Base-by-base conservation (phyloP, 1,140 invertebrate genomes). In the Himalopsyche phryganea region DNA sequence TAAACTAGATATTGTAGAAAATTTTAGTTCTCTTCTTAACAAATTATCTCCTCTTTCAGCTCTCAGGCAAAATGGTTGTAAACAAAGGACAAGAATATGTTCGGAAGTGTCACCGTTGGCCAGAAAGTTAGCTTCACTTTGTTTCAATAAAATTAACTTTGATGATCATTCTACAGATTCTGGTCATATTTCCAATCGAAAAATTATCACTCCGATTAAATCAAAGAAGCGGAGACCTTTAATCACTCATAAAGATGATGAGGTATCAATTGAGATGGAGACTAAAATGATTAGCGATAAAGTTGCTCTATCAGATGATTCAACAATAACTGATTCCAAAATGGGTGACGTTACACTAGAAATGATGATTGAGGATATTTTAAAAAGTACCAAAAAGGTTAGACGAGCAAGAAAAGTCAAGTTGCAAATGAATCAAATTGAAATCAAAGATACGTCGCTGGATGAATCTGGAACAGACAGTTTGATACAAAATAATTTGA, bases 321-420 rank as follows among this genome's bases (percentile, higher is more conserved):
- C 63, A 6, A 53, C 62, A 6, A 56, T 61, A 11, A 53, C 58
- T 3, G 63, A 65, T 61, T 65, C 63, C 9, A 60, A 65, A 52
- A 65, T 65, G 63, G 63, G 63, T 1, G 63, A 65, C 41, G 58
- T 44, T 0, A 65, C 63, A 0, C 40, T 65, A 20, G 63, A 65
- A 55, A 53, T 41, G 32, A 65, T 65, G 63, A 65, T 65, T 36
- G 63, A 65, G 6, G 63, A 65, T 52, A 65, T 65, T 28, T 40
- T 65, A 32, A 60, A 65, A 33, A 65, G 63, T 33, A 65, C 58
- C 1, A 65, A 65, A 48, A 65, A 61, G 28, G 59, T 65, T 0
- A 65, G 61, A 47, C 45, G 57, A 13, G 61, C 61, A 9, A 57
- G 61, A 32, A 52, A 46, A 18, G 54, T 60, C 2, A 55, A 46